Conservation (phyloP, 2,888 invertebrate species). For the Brachynemurus nebulosus region DNA sequence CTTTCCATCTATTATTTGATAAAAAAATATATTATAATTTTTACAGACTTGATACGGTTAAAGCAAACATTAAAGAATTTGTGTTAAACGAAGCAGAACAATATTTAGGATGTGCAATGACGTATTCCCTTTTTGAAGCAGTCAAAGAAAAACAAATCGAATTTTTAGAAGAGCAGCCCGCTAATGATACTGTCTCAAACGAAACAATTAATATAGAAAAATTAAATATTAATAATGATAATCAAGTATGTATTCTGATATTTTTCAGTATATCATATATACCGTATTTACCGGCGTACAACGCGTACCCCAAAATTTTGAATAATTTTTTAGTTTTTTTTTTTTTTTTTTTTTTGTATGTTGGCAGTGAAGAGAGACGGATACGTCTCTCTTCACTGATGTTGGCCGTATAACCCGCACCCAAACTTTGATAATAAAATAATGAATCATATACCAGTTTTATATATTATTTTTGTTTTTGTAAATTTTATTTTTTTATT, state of each 20-base stretch:
- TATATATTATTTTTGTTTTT: too few species aligned
- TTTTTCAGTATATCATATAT: too few species aligned
- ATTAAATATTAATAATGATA: conserved; percentile 13
- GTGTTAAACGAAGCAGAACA: conserved; percentile 61
- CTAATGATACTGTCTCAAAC: conserved; percentile 29
- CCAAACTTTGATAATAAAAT: too few species aligned
- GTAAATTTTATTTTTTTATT: too few species aligned
- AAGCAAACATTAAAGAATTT: conserved; percentile 48
- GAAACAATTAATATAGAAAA: conserved; percentile 38
- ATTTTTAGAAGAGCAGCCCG: conserved; percentile 57
- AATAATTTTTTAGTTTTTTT: too few species aligned
- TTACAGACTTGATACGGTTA: conserved; percentile 50
- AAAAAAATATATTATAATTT: not conserved
- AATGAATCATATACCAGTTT: too few species aligned
- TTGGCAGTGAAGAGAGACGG: too few species aligned
- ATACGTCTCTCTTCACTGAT: too few species aligned
- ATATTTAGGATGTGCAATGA: conserved; percentile 85
- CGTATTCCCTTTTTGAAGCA: conserved; percentile 84
- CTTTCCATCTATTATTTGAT: not conserved
- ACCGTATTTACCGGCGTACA: too few species aligned
- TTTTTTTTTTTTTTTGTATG: too few species aligned
- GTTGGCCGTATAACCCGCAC: too few species aligned
- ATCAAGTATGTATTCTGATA: not conserved
- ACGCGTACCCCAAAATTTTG: too few species aligned
- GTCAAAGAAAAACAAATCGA: conserved; percentile 68